These are phyloP conservation scores for Enteromius treurensis DNA, from an alignment of 2,797 vertebrate genomes.

Conservation along the genomic window DNA sequence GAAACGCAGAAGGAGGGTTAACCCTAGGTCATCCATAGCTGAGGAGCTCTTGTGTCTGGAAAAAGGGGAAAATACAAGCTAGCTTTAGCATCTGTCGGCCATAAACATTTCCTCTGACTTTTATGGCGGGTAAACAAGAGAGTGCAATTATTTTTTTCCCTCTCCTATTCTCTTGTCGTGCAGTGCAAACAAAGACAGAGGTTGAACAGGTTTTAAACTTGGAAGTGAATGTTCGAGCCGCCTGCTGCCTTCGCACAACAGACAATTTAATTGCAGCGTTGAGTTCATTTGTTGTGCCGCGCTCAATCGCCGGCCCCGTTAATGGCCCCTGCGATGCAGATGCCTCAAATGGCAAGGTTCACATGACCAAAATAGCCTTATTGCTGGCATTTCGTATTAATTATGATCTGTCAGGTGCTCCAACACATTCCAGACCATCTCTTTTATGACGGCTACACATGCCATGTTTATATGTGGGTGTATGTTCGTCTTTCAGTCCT, in stretches of 20 bases:
- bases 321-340: conserved; percentile 44
- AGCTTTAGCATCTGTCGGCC: conserved; percentile 79
- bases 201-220: conserved; percentile 65
- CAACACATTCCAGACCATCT: conserved; percentile 7
- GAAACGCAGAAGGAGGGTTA: conserved; percentile 74
- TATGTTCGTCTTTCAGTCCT: conserved; percentile 29
- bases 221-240: conserved; percentile 66
- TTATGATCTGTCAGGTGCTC: conserved; percentile 35
- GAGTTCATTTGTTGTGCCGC: conserved; percentile 51
- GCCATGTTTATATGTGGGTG: conserved; percentile 21
- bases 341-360: conserved; percentile 48
- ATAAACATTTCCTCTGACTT: conserved; percentile 79
- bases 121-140: conserved; percentile 77
- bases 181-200: conserved; percentile 69
- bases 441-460: not conserved
- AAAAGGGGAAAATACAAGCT: conserved; percentile 60
- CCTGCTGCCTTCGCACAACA: conserved; percentile 65
- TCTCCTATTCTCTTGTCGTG: conserved; percentile 40
- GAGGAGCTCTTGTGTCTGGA: conserved; percentile 59
- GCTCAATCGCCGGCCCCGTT: conserved; percentile 16
- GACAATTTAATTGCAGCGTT: conserved; percentile 65
- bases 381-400: conserved; percentile 35
- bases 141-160: conserved; percentile 60
- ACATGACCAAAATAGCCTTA: conserved; percentile 36
- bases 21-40: conserved; percentile 71